phyloP scores from a whole-genome alignment of 2,888 invertebrate genomes.

The Chironomus riparius region DNA sequence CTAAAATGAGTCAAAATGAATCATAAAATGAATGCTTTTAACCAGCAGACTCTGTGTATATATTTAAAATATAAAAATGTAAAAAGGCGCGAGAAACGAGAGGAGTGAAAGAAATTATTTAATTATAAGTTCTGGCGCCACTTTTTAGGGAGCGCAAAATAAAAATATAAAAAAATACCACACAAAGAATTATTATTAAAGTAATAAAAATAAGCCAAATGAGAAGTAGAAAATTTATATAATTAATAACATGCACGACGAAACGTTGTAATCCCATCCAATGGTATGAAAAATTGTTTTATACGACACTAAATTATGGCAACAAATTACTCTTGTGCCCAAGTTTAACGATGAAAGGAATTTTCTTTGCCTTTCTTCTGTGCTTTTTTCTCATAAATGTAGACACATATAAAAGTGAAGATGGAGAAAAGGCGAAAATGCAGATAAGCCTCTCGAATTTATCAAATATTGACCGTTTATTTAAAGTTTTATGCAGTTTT shows the following conservation, averaged over 20 bases:
- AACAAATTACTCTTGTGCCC: conserved; percentile 1
- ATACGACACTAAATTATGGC: conserved; percentile 8
- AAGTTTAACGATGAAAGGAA: background rate
- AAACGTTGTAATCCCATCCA: conserved; percentile 1
- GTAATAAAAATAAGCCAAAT: background rate
- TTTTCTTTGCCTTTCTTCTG: background rate
- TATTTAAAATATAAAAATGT: too few relatives aligned
- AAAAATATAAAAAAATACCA: background rate
- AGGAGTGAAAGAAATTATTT: background rate
- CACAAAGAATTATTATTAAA: background rate
- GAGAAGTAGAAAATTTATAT: background rate
- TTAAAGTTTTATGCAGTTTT: too few relatives aligned
- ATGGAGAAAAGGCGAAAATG: background rate
- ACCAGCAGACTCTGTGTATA: too few relatives aligned
- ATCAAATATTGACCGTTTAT: background rate
- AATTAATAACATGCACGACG: background rate
- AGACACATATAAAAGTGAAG: too few relatives aligned
- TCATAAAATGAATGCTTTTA: too few relatives aligned
- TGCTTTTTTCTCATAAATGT: background rate
- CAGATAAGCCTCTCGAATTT: background rate
- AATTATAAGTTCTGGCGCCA: background rate
- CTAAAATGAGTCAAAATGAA: too few relatives aligned
- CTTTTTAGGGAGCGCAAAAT: background rate
- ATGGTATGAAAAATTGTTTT: conserved; percentile 2
- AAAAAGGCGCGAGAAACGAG: too few relatives aligned